These are phyloP conservation scores for Bellardia bayeri DNA, from an alignment of 2,888 invertebrate species.

Conservation along the genomic window DNA sequence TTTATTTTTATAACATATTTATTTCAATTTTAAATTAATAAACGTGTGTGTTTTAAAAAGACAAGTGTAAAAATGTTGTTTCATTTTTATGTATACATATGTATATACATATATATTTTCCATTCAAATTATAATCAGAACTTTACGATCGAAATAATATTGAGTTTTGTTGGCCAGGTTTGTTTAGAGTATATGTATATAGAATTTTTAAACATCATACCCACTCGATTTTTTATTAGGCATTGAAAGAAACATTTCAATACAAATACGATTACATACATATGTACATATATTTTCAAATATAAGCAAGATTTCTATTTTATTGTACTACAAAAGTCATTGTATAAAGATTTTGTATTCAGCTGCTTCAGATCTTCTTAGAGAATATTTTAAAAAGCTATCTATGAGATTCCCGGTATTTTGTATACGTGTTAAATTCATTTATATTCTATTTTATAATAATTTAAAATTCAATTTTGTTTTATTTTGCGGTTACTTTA, in stretches of 20 bases:
- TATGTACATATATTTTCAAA: background rate
- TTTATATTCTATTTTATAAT: background rate
- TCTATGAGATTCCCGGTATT: background rate
- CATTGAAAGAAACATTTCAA: conserved; percentile 1
- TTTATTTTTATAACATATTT: conserved; percentile 34
- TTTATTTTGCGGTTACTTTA: conserved; percentile 15
- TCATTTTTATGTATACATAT: background rate
- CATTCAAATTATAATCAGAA: conserved; percentile 17
- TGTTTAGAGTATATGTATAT: background rate
- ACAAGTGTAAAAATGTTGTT: conserved; percentile 38
- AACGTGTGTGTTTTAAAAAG: conserved; percentile 40
- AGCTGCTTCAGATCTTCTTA: too few species aligned
- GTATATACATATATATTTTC: background rate
- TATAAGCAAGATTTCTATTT: too few species aligned
- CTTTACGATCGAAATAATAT: conserved; percentile 68
- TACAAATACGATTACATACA: too few species aligned
- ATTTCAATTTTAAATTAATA: conserved; percentile 8
- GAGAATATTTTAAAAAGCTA: too few species aligned
- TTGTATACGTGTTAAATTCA: background rate
- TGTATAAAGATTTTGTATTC: too few species aligned
- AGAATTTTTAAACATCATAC: too few species aligned
- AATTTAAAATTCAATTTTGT: background rate
- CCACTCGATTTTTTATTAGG: background rate
- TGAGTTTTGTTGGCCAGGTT: background rate
- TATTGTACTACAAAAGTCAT: too few species aligned